Percentiles rank a stretch among this genome's conserved stretches.
phyloP scores from a whole-genome alignment of 2,797 vertebrate species.

The Rallus crepitans region DNA sequence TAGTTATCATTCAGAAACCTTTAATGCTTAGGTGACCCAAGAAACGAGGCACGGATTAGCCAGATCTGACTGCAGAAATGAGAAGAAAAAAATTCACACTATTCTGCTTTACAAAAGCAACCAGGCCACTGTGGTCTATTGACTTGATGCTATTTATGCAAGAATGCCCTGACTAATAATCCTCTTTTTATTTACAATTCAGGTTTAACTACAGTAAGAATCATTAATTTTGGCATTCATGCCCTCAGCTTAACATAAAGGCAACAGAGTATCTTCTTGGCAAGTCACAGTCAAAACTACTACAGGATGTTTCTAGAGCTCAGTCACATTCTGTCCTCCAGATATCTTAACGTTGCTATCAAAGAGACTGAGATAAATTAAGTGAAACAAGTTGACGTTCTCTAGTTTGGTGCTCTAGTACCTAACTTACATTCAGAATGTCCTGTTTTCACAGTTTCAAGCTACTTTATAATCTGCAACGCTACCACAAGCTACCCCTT shows the following conservation, averaged over 20 bases:
- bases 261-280: conserved; percentile 77
- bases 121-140: conserved; percentile 81
- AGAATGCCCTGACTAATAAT: conserved; percentile 75
- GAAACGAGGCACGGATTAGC: conserved; percentile 54
- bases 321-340: conserved; percentile 33
- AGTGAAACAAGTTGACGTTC: not conserved
- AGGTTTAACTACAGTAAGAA: conserved; percentile 71
- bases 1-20: not conserved
- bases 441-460: conserved; percentile 65
- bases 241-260: conserved; percentile 74
- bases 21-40: not conserved
- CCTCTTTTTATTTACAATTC: conserved; percentile 74
- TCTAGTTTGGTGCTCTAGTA: conserved; percentile 10
- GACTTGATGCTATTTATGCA: conserved; percentile 74
- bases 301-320: conserved; percentile 66
- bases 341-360: conserved; percentile 4
- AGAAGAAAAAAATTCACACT: conserved; percentile 60
- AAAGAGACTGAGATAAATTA: conserved; percentile 36
- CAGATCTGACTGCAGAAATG: conserved; percentile 74
- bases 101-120: conserved; percentile 84
- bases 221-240: conserved; percentile 75
- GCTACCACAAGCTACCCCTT: not conserved
- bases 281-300: conserved; percentile 74
- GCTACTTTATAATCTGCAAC: conserved; percentile 3
- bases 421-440: conserved; percentile 63